Percentiles rank a stretch among this genome's conserved stretches.
Evolutionary conservation across 2,888 invertebrate genomes (phyloP).

Genomic region (Shargacucullia verbasci): DNA sequence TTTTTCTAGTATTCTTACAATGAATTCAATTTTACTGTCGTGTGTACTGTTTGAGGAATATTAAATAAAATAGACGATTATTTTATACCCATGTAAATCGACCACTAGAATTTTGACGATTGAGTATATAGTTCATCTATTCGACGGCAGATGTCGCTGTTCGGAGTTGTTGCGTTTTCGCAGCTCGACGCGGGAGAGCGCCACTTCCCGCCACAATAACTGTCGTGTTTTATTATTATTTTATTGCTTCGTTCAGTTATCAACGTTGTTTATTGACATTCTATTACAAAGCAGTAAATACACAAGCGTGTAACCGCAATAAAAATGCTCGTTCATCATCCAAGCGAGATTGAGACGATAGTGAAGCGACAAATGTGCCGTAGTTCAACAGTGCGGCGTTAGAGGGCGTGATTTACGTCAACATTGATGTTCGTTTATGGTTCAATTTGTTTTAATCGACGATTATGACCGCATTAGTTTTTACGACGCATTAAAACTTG

Average conservation of each 20-base stretch:
- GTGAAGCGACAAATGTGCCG: slow-evolving; percentile 72
- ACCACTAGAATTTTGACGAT: slow-evolving; percentile 36
- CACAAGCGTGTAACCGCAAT: slow-evolving; percentile 79
- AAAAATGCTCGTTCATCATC: slow-evolving; percentile 81
- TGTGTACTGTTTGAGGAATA: slow-evolving; percentile 15
- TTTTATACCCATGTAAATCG: slow-evolving; percentile 15
- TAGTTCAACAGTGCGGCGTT: slow-evolving; percentile 73
- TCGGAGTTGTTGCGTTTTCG: slow-evolving; percentile 52
- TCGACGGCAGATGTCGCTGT: slow-evolving; percentile 77
- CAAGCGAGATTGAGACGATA: slow-evolving; percentile 79
- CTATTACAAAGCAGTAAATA: slow-evolving; percentile 82
- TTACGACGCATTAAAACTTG: slow-evolving; percentile 79
- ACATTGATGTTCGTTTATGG: slow-evolving; percentile 75
- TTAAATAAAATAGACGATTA: slow-evolving; percentile 1
- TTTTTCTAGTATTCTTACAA: slow-evolving; percentile 55
- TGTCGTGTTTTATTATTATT: slow-evolving; percentile 76
- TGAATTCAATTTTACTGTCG: slow-evolving; percentile 46
- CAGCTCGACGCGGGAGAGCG: slow-evolving; percentile 61
- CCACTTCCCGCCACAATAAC: slow-evolving; percentile 65
- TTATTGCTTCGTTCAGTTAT: slow-evolving; percentile 74
- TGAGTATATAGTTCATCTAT: slow-evolving; percentile 66
- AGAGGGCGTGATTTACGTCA: slow-evolving; percentile 84
- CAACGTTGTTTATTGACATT: slow-evolving; percentile 80
- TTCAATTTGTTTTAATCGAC: slow-evolving; percentile 78
- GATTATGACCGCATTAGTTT: slow-evolving; percentile 80